Conservation (phyloP, 2,797 vertebrate species). For the Characodon lateralis region DNA sequence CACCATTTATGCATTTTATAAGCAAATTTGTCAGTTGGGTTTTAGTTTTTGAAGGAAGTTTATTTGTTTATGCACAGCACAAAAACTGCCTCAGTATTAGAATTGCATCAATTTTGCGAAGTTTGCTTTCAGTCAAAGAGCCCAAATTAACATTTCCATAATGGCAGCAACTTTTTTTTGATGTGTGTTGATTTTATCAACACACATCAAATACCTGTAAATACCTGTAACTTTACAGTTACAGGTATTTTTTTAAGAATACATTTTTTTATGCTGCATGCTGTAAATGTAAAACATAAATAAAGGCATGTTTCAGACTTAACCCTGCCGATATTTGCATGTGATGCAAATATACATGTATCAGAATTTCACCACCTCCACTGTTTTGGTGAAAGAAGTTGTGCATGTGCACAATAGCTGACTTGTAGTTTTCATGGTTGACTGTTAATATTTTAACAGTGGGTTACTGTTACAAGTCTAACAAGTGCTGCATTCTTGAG, state of each 20-base stretch:
- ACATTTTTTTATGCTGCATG: constrained; percentile 2
- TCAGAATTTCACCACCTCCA: constrained; percentile 36
- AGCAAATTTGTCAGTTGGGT: constrained; percentile 10
- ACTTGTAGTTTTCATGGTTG: constrained; percentile 18
- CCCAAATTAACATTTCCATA: constrained; percentile 1
- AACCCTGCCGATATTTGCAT: constrained; percentile 61
- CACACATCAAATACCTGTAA: too few species aligned
- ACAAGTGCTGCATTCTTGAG: constrained; percentile 5
- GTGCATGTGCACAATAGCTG: constrained; percentile 14
- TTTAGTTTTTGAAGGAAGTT: constrained; percentile 14
- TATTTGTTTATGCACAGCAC: constrained; percentile 11
- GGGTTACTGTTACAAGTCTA: constrained; percentile 2
- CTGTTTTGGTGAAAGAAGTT: constrained; percentile 18
- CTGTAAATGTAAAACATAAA: constrained; percentile 31
- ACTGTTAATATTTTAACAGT: constrained; percentile 23
- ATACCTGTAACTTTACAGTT: constrained; percentile 25
- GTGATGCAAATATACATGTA: constrained; percentile 56
- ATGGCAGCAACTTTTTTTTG: neutral
- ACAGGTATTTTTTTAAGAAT: constrained; percentile 7
- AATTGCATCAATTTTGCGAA: neutral
- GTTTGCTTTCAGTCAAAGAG: neutral
- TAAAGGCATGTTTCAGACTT: constrained; percentile 45
- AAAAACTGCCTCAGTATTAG: neutral
- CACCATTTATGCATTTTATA: neutral
- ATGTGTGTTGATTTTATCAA: neutral